These are phyloP conservation scores for Salvelinus sp. DNA, from an alignment of 2,113 vertebrate genomes.

Conservation along the genomic window DNA sequence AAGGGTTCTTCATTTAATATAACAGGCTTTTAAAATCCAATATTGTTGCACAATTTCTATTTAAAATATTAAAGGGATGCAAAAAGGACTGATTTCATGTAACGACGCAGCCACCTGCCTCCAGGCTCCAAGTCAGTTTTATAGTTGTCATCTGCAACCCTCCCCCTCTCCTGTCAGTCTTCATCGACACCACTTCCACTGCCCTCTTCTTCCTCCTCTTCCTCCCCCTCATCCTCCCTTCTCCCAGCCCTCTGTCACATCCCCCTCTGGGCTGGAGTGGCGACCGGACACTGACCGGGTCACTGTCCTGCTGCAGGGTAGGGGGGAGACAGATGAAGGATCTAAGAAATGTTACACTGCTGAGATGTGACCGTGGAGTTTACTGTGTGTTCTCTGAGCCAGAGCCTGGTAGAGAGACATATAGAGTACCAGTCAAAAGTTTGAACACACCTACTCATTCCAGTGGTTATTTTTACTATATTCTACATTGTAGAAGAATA, in stretches of 20 bases:
- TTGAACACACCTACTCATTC: too few species aligned
- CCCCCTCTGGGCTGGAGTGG: constrained; percentile 33
- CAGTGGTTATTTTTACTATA: too few species aligned
- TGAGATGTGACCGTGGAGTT: neutral
- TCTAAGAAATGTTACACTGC: too few species aligned
- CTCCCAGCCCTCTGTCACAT: constrained; percentile 26
- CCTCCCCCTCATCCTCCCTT: constrained; percentile 5
- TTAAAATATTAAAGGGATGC: too few species aligned
- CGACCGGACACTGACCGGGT: constrained; percentile 45
- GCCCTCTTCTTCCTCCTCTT: constrained; percentile 24
- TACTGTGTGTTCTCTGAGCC: too few species aligned
- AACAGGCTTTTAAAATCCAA: too few species aligned
- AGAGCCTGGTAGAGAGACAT: too few species aligned
- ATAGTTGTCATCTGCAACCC: neutral
- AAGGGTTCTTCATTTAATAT: too few species aligned
- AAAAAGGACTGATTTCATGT: too few species aligned
- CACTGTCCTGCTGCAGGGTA: constrained; percentile 35
- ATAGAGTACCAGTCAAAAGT: too few species aligned
- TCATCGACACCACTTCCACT: constrained; percentile 20
- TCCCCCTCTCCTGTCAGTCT: neutral
- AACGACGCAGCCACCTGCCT: neutral
- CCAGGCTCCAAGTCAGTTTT: neutral
- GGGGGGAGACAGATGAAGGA: neutral
- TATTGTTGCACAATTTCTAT: too few species aligned
- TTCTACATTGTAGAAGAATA: too few species aligned